These are phyloP conservation scores for Ibidorhyncha struthersii DNA, from an alignment of 2,113 vertebrate species.

Conservation along the genomic window DNA sequence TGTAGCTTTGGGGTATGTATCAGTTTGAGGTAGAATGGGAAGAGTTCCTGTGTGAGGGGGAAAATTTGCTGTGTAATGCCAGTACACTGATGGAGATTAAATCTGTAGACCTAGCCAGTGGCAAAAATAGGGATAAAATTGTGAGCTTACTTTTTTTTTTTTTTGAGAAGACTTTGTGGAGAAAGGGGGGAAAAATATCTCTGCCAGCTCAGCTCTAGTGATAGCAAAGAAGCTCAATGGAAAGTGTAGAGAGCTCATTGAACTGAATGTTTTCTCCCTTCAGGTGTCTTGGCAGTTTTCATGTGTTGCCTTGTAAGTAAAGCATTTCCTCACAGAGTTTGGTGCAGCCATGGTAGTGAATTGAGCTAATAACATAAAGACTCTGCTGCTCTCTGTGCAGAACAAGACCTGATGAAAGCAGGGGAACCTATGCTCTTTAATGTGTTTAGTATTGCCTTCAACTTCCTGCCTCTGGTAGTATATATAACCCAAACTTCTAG, in stretches of 20 bases:
- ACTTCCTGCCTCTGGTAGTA: background rate
- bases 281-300: background rate
- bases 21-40: background rate
- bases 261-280: background rate
- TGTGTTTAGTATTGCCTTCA: background rate
- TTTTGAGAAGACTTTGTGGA: background rate
- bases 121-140: background rate
- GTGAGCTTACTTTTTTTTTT: background rate
- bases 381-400: background rate
- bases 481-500: background rate
- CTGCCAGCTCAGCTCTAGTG: background rate
- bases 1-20: fast-evolving
- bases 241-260: background rate
- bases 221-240: background rate
- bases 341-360: background rate
- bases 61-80: background rate
- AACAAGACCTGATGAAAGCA: background rate
- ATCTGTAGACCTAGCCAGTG: background rate
- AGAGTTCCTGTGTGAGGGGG: background rate
- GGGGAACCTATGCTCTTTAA: background rate
- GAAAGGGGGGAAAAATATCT: background rate
- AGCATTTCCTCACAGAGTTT: background rate
- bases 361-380: background rate
- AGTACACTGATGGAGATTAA: background rate
- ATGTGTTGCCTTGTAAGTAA: background rate